These are phyloP conservation scores for Amniataba percoides DNA, from an alignment of 2,797 vertebrate genomes.

Conservation along the genomic window DNA sequence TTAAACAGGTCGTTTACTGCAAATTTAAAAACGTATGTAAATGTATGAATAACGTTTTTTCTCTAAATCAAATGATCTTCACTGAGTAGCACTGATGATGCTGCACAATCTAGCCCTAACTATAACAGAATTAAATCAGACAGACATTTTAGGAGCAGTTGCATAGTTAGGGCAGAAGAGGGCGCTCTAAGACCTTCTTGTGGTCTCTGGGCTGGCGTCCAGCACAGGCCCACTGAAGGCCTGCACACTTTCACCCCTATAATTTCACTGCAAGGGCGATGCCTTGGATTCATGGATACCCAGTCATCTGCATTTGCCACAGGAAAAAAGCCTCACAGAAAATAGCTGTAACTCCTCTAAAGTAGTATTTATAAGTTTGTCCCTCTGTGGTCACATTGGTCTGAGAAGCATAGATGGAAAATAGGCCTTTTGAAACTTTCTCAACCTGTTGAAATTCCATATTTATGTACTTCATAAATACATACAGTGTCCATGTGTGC, in stretches of 20 bases:
- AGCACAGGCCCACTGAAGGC: constrained; percentile 26
- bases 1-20: too few species aligned
- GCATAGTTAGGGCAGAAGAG: constrained; percentile 47
- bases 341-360: constrained; percentile 30
- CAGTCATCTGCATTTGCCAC: constrained; percentile 60
- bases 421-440: background rate
- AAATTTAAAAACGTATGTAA: too few species aligned
- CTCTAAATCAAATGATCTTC: background rate
- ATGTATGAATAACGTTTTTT: background rate
- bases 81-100: too few species aligned
- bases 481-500: background rate
- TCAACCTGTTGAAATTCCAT: background rate
- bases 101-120: too few species aligned
- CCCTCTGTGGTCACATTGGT: background rate
- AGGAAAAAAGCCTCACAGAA: constrained; percentile 41
- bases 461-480: background rate
- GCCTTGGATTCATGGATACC: constrained; percentile 43
- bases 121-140: too few species aligned
- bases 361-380: constrained; percentile 9
- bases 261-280: constrained; percentile 62
- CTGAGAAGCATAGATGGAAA: background rate
- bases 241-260: constrained; percentile 47
- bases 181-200: constrained; percentile 42
- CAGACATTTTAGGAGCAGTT: constrained; percentile 12
- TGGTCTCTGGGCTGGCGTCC: constrained; percentile 16